Conservation (phyloP, 1,140 invertebrate species). For the Drosophila gunungcola region DNA sequence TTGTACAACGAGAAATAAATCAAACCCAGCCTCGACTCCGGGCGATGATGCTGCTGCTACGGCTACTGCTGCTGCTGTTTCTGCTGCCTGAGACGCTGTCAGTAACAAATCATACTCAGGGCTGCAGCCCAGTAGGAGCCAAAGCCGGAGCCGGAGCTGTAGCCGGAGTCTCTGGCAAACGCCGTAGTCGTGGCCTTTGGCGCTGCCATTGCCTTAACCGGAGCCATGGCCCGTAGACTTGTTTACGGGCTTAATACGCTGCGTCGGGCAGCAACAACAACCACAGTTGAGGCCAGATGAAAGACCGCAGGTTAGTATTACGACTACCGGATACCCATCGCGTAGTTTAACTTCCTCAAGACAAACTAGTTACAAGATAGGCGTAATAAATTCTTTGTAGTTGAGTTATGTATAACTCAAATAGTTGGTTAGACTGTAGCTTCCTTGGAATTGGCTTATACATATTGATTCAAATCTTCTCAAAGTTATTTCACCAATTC, state of each 20-base stretch:
- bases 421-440: no score
- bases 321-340: conserved; percentile 16
- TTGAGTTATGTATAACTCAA: no score
- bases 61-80: conserved; percentile 11
- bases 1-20: conserved; percentile 81
- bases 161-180: conserved; percentile 4
- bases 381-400: no score
- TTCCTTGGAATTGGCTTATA: no score
- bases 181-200: conserved; percentile 18
- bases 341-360: neutral
- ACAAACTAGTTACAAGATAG: neutral
- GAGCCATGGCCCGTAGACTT: conserved; percentile 60
- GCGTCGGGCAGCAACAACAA: conserved; percentile 10
- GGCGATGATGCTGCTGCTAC: conserved; percentile 13
- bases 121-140: conserved; percentile 65
- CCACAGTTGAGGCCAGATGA: neutral
- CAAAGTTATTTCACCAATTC: no score
- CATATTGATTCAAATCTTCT: no score
- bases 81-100: conserved; percentile 78
- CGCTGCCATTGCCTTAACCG: conserved; percentile 33
- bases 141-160: conserved; percentile 1
- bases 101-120: conserved; percentile 82
- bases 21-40: conserved; percentile 69
- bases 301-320: neutral
- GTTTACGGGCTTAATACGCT: conserved; percentile 78